Evolutionary conservation across 2,888 invertebrate genomes (phyloP).

Genomic region (Scaptomyza parva): DNA sequence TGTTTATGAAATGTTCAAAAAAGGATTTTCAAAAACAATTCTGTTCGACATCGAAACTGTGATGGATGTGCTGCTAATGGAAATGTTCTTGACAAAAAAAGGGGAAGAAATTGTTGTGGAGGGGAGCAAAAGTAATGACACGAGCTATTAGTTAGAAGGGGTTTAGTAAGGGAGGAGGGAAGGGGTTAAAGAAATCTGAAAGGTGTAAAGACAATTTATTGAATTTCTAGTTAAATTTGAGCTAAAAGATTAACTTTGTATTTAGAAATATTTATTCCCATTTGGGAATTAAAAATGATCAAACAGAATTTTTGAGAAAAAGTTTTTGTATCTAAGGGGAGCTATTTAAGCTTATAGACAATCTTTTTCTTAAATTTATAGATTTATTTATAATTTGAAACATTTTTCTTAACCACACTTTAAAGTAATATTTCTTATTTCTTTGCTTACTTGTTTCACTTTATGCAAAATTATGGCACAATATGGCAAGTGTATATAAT

Average conservation of each 20-base stretch:
- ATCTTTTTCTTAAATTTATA: too few species aligned
- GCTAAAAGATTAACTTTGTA: background rate
- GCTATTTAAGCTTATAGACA: too few species aligned
- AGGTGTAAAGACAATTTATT: slow-evolving; percentile 7
- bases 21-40: slow-evolving; percentile 61
- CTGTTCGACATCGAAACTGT: slow-evolving; percentile 28
- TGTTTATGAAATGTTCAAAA: slow-evolving; percentile 70
- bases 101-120: slow-evolving; percentile 12
- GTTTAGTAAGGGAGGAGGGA: background rate
- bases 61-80: slow-evolving; percentile 58
- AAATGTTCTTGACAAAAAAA: slow-evolving; percentile 17
- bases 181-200: background rate
- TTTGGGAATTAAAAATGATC: background rate
- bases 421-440: background rate
- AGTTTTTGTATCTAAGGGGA: too few species aligned
- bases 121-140: slow-evolving; percentile 28
- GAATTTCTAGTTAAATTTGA: slow-evolving; percentile 1
- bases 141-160: slow-evolving; percentile 51
- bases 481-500: slow-evolving; percentile 60
- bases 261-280: background rate
- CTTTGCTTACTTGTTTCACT: slow-evolving; percentile 59
- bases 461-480: slow-evolving; percentile 21
- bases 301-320: background rate
- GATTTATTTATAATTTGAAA: too few species aligned
- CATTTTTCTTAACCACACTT: background rate